A percentile compares a stretch with the other conserved stretches of the same genome.
Conservation (phyloP, 2,113 vertebrate genomes). For the Scomber japonicus region DNA sequence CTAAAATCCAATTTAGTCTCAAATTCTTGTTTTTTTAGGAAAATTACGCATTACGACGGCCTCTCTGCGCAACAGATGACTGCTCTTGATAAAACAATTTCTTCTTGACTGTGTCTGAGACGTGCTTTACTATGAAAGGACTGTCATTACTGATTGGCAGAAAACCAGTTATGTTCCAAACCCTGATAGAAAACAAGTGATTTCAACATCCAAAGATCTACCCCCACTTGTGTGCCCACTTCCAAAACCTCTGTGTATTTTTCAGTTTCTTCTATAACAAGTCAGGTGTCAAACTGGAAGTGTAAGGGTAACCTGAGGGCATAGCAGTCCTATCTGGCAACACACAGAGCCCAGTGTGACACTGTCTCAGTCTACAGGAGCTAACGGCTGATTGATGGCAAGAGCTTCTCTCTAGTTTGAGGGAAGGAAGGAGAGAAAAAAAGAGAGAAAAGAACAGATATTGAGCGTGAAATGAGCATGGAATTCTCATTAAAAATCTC, state of each 20-base stretch:
- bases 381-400: constrained; percentile 71
- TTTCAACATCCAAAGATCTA: constrained; percentile 56
- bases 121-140: constrained; percentile 20
- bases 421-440: constrained; percentile 13
- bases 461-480: constrained; percentile 56
- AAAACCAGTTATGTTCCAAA: constrained; percentile 32
- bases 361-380: constrained; percentile 64
- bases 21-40: not conserved
- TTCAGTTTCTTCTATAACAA: constrained; percentile 65
- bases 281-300: constrained; percentile 69
- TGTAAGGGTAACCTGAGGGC: constrained; percentile 65
- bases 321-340: constrained; percentile 65
- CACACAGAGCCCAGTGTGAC: constrained; percentile 70
- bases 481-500: constrained; percentile 71
- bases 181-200: constrained; percentile 46
- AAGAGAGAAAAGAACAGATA: constrained; percentile 36
- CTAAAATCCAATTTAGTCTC: constrained; percentile 30
- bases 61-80: constrained; percentile 42
- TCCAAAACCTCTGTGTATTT: constrained; percentile 60
- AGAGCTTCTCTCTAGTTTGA: constrained; percentile 42
- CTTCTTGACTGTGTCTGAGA: constrained; percentile 15
- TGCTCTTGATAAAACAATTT: constrained; percentile 47
- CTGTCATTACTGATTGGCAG: constrained; percentile 56
- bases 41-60: constrained; percentile 34
- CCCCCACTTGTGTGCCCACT: constrained; percentile 29